These are phyloP conservation scores for Trissolcus brochymenae DNA, from an alignment of 2,888 invertebrate species.

Conservation along the genomic window DNA sequence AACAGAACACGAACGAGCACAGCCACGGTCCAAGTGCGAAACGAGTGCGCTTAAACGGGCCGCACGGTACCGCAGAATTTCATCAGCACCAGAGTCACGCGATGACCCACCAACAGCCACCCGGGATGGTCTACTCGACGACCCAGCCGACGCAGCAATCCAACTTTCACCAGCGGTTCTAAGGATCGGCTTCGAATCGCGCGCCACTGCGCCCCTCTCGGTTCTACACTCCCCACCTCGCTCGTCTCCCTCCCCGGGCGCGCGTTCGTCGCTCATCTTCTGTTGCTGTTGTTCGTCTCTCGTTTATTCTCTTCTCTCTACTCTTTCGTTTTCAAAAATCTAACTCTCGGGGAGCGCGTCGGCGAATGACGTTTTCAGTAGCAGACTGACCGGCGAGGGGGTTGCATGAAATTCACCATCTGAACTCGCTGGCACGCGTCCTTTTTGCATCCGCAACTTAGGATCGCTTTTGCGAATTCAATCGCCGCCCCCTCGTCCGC, in stretches of 20 bases:
- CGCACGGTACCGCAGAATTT: conserved; percentile 76
- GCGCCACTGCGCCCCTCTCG: conserved; percentile 23
- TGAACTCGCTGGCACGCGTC: conserved; percentile 52
- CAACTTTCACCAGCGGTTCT: conserved; percentile 75
- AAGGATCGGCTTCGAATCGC: conserved; percentile 24
- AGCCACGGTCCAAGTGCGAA: conserved; percentile 81
- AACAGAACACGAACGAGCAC: conserved; percentile 76
- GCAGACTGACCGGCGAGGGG: conserved; percentile 63
- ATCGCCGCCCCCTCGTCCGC: conserved; percentile 1
- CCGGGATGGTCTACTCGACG: conserved; percentile 74
- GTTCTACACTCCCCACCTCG: conserved; percentile 3
- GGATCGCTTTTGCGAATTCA: not conserved
- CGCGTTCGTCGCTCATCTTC: conserved; percentile 7
- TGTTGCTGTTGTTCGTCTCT: conserved; percentile 10
- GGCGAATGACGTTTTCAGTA: conserved; percentile 63
- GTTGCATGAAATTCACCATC: conserved; percentile 50
- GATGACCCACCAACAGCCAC: conserved; percentile 74
- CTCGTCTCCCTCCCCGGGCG: conserved; percentile 9
- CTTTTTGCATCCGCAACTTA: conserved; percentile 8
- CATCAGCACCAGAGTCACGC: conserved; percentile 75
- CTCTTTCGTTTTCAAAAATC: conserved; percentile 61
- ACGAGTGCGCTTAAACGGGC: conserved; percentile 82
- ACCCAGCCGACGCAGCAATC: conserved; percentile 74
- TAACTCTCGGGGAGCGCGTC: conserved; percentile 53
- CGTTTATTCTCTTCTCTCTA: conserved; percentile 25